Evolutionary conservation across 1,140 invertebrate species (phyloP), one percentile per base, ranked within the genome.

Genomic region (Zaprionus nigranus): DNA sequence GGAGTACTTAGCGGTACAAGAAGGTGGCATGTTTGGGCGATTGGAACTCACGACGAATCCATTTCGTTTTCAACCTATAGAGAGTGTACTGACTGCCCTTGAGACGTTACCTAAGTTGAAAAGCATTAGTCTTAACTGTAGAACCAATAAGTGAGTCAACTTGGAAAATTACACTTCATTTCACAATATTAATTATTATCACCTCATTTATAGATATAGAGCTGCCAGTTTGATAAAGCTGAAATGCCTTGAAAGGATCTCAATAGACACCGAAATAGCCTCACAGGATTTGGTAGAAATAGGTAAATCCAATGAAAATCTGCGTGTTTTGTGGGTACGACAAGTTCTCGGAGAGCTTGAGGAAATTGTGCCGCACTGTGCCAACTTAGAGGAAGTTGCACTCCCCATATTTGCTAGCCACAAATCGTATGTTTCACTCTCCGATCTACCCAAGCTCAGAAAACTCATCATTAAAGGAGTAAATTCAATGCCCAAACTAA

Each of bases 91-190:
- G 20, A 22, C 3, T 5, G 20, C 20, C 17, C 9, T 51, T 13
- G 46, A 24, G 20, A 0, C 7, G 13, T 22, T 51, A 13, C 46
- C 46, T 11, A 51, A 51, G 0, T 4, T 51, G 20, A 20, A 51
- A 3, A 51, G 46, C 12, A 13, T 51, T 5, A 51, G 46, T 24
- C 46, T 51, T 4, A 24, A 13, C 20, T 51, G 46, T 20, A 22
- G 46, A 51, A 51, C 46, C 46, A 51, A 51, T 24, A 51, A 51
- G 46, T 51, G 20, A 51, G 46, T 46, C 38, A 15, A 49, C 2
- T 20, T 49, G 1, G 11, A 49, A 4, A 49, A 22, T 11, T 9
- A 9, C 9, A 17, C 1, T 46, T n/a, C 5, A 13, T 13, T 24
- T 5, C 2, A 51, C 5, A 51, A 24, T 22, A 11, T 43, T 1